Base-by-base conservation (phyloP, 2,888 invertebrate genomes). In the Polietes domitor region DNA sequence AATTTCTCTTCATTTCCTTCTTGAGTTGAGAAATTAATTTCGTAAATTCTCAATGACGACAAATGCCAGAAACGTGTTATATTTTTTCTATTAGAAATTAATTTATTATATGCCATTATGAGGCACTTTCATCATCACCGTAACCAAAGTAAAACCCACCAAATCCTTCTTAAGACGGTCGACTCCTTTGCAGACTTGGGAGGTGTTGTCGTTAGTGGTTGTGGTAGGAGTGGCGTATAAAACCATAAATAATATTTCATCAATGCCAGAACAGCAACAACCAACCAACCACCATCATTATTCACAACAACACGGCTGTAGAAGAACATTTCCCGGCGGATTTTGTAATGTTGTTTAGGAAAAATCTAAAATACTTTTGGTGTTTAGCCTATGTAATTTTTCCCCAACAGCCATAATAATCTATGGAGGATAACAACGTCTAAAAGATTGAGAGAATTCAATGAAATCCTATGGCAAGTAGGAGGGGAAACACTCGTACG, bases 241-340 rank as follows among this genome's bases (percentile, higher is more conserved):
- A 12, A 12, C 12, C 43, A 68, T 76, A 63, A 71, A 53, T 76
- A 71, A 65, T 47, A 77, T 68, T 68, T 77, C 28, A 58, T 73
- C 77, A 81, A 81, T 76, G 80, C 47, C 76, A 71, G 41, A 41
- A 80, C 37, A 80, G 41, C 55, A n/a, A n/a, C n/a, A n/a, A n/a
- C n/a, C n/a, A n/a, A n/a, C n/a, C n/a, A n/a, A n/a, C n/a, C n/a
- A n/a, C n/a, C n/a, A n/a, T n/a, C n/a, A 61, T 37, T 19, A 47
- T 28, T 19, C 26, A 79, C 15, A 41, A 72, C 55, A 47, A n/a
- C 15, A 68, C 28, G 58, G 17, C 21, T 41, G 17, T 53, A 28
- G 32, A 32, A 21, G 21, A 15, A 28, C 53, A 81, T 73, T 68
- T 37, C 41, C 53, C 55, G 9, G 9, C 55, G 72, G 55, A 41